Conservation (phyloP, 2,113 vertebrate genomes). For the Ploceus nigricollis region DNA sequence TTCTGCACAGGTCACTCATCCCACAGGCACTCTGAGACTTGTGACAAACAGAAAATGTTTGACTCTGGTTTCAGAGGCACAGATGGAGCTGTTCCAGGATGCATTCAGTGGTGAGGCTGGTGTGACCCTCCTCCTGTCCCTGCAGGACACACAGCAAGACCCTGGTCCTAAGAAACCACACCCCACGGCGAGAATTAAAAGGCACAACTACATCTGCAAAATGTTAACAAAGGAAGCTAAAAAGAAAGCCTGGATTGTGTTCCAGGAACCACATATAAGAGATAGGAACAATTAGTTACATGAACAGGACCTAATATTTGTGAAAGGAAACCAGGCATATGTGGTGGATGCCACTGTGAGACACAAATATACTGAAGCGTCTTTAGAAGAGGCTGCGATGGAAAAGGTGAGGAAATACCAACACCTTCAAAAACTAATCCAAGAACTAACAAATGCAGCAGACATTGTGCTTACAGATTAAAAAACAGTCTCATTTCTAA, state of each 20-base stretch:
- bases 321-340: not conserved
- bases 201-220: not conserved
- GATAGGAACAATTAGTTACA: not conserved
- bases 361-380: not conserved
- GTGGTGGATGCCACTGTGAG: not conserved
- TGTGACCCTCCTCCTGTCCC: not conserved
- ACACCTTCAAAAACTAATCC: not conserved
- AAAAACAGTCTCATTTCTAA: not conserved
- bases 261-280: not conserved
- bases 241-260: not conserved
- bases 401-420: not conserved
- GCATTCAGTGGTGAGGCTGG: not conserved
- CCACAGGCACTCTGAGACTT: rapidly evolving
- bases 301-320: not conserved
- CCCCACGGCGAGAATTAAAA: slow-evolving; percentile 10
- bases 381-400: not conserved
- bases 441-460: not conserved
- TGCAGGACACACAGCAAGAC: slow-evolving; percentile 74
- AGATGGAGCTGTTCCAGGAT: not conserved
- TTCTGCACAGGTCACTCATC: slow-evolving; percentile 78
- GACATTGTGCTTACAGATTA: not conserved
- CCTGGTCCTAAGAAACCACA: slow-evolving; percentile 76
- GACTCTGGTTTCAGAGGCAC: not conserved
- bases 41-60: not conserved
- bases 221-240: not conserved